Percentiles rank a stretch among this genome's conserved stretches.
These are phyloP conservation scores for Aleiodes sp. DNA, from an alignment of 1,140 invertebrate species.

Conservation along the genomic window DNA sequence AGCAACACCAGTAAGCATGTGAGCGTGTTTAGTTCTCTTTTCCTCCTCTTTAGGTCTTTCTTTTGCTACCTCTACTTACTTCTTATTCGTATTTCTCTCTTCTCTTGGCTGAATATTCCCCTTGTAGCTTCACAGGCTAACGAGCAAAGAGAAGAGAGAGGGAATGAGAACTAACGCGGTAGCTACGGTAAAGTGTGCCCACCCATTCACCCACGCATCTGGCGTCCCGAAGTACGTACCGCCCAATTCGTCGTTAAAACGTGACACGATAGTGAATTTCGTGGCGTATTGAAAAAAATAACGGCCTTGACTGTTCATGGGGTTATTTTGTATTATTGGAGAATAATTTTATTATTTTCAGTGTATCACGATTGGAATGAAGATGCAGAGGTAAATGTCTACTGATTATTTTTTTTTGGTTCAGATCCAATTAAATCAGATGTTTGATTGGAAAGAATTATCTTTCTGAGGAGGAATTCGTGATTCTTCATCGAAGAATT, in stretches of 20 bases:
- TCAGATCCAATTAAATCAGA: too few species aligned
- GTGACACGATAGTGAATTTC: background rate
- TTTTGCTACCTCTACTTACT: slow-evolving; percentile 2
- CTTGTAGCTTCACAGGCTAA: background rate
- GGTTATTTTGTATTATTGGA: background rate
- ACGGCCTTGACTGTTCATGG: background rate
- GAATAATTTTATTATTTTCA: too few species aligned
- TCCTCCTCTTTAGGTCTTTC: slow-evolving; percentile 19
- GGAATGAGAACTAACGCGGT: background rate
- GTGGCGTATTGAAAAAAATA: too few species aligned
- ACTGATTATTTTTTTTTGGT: too few species aligned
- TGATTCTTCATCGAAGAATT: too few species aligned
- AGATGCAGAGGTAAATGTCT: too few species aligned
- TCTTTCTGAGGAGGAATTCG: too few species aligned
- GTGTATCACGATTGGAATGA: too few species aligned
- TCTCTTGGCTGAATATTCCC: background rate
- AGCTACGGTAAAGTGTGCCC: slow-evolving; percentile 34
- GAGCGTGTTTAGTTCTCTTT: slow-evolving; percentile 25
- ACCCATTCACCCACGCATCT: slow-evolving; percentile 59
- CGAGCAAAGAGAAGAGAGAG: background rate
- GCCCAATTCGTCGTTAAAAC: slow-evolving; percentile 18
- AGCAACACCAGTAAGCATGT: slow-evolving; percentile 26
- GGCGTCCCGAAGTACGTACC: slow-evolving; percentile 38
- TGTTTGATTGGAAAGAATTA: too few species aligned
- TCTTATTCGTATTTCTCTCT: slow-evolving; percentile 1